phyloP scores from a whole-genome alignment of 2,113 vertebrate genomes.

The Lepus timidus region DNA sequence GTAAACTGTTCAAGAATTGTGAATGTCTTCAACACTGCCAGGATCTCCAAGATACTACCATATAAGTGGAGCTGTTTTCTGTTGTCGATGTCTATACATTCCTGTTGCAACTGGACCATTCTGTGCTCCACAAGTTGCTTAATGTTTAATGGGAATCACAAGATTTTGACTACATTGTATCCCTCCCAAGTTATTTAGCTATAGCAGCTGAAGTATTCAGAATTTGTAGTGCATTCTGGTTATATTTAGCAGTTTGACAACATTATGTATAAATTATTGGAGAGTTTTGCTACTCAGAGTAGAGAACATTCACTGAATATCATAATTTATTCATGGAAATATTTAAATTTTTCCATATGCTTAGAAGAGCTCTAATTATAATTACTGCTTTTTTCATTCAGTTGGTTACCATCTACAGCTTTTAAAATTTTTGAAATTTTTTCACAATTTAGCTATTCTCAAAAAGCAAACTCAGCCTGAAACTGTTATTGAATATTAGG shows the following conservation, averaged over 20 bases:
- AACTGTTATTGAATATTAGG: background rate
- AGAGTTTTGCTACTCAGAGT: background rate
- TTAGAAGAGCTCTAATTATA: background rate
- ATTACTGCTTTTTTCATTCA: background rate
- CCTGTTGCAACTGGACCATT: background rate
- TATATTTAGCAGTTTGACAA: background rate
- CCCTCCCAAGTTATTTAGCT: background rate
- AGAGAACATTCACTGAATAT: background rate
- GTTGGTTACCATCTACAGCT: background rate
- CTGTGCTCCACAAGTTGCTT: background rate
- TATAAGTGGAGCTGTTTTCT: background rate
- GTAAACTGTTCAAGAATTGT: background rate
- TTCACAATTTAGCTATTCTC: background rate
- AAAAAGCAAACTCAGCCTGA: background rate
- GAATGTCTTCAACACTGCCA: background rate
- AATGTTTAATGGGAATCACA: background rate
- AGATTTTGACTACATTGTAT: background rate
- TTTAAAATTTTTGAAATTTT: background rate
- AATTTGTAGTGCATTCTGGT: background rate
- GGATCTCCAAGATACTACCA: background rate
- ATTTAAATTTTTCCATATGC: background rate
- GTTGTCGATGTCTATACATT: background rate
- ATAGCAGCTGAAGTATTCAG: background rate
- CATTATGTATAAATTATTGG: background rate
- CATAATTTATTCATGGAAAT: background rate